Base-by-base conservation (phyloP, 2,888 invertebrate genomes). In the Apoderus coryli region DNA sequence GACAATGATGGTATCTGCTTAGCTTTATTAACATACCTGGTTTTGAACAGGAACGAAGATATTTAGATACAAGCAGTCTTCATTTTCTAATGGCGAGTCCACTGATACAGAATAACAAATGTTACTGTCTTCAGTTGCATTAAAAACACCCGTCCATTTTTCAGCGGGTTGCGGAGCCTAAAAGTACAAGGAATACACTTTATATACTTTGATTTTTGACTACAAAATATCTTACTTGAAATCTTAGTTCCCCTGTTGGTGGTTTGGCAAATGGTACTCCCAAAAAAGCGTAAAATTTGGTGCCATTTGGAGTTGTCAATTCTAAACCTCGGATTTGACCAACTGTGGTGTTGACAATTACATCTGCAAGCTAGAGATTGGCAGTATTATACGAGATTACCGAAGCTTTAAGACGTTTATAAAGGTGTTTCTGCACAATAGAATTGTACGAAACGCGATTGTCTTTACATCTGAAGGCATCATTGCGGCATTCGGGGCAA, bases 11-110 rank as follows among this genome's bases (percentile, higher is more conserved):
- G n/a, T n/a, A n/a, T n/a, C n/a, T n/a, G n/a, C n/a, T n/a, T n/a
- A n/a, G n/a, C n/a, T n/a, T n/a, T n/a, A n/a, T n/a, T n/a, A n/a
- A 35, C 35, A 33, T 33, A 42, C 42, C 6, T 27, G 14, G 16
- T 33, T 30, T 3, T 29, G 22, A 10, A 29, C 12, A 16, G 41
- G 39, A 3, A 38, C 38, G 24, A 37, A 47, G 5, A 47, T 42
- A 24, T 47, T 44, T 24, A 47, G 29, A 26, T 35, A 38, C 11
- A 48, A 31, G 29, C 47, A 47, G 30, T 47, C 47, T 31, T 46
- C 45, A 34, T 29, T 38, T 36, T 45, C 42, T 14, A 25, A 12
- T 2, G 26, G 27, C 12, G 27, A 16, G 28, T 33, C 38, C 15
- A 29, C 10, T 4, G 26, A 24, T 5, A 34, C 12, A 14, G 38